Percentiles rank a stretch among this genome's conserved stretches.
phyloP scores from a whole-genome alignment of 2,888 invertebrate species.

The Adelognathus sp. region DNA sequence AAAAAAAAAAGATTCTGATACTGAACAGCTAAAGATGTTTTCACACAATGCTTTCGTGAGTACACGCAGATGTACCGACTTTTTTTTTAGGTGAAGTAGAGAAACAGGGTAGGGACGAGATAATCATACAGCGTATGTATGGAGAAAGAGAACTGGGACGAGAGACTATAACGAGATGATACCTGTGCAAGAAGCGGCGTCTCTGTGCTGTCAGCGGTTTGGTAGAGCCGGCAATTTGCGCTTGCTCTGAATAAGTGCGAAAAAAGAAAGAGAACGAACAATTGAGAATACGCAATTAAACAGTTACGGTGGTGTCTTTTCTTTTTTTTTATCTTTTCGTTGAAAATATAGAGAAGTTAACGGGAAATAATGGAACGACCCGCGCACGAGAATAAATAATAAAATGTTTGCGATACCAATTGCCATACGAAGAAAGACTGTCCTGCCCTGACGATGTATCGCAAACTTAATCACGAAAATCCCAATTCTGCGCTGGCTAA shows the following conservation, averaged over 20 bases:
- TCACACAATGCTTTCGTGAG: too few species aligned
- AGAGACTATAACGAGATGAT: constrained; percentile 74
- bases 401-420: constrained; percentile 32
- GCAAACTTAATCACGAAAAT: background rate
- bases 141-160: constrained; percentile 45
- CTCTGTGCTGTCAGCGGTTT: constrained; percentile 81
- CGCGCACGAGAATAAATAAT: constrained; percentile 22
- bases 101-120: background rate
- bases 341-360: background rate
- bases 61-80: too few species aligned
- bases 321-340: constrained; percentile 13
- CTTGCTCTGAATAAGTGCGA: constrained; percentile 81
- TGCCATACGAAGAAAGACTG: constrained; percentile 12
- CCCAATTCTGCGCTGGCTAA: background rate
- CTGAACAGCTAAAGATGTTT: too few species aligned
- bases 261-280: constrained; percentile 78
- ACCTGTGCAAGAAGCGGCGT: constrained; percentile 81
- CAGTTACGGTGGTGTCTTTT: constrained; percentile 21
- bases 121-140: background rate
- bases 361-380: background rate
- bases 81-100: background rate
- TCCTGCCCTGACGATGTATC: background rate
- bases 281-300: constrained; percentile 58
- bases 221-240: constrained; percentile 81
- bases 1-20: too few species aligned